Evolutionary conservation across 2,113 vertebrate genomes (phyloP).

Genomic region (Isichthys henryi): DNA sequence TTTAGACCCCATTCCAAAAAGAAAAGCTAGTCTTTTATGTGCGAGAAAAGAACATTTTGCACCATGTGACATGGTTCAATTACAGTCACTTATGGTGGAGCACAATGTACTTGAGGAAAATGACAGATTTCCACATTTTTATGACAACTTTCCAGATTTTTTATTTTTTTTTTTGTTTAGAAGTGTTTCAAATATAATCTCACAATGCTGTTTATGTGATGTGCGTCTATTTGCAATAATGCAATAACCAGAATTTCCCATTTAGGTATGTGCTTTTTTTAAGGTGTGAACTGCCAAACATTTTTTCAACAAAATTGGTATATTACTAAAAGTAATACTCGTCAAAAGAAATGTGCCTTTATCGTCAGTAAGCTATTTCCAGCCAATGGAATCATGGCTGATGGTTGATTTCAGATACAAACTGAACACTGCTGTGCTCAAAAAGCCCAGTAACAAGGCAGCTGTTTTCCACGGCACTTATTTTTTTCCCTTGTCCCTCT

Average conservation of each 20-base stretch:
- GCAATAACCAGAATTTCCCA: neutral
- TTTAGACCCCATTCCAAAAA: slow-evolving; percentile 30
- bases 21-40: slow-evolving; percentile 27
- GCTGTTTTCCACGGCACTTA: neutral
- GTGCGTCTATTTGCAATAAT: neutral
- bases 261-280: neutral
- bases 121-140: slow-evolving; percentile 8
- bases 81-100: slow-evolving; percentile 33
- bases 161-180: neutral
- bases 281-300: neutral
- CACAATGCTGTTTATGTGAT: neutral
- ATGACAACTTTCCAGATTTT: neutral
- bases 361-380: neutral
- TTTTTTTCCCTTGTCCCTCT: neutral
- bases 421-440: neutral
- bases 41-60: slow-evolving; percentile 27
- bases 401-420: neutral
- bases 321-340: neutral
- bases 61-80: slow-evolving; percentile 39
- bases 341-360: neutral
- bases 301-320: neutral
- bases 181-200: neutral
- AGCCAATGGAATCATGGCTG: neutral
- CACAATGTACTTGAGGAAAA: slow-evolving; percentile 29
- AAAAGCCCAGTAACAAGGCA: neutral